Evolutionary conservation across 2,888 invertebrate species (phyloP).

Genomic region (Cantharis flavilabris): DNA sequence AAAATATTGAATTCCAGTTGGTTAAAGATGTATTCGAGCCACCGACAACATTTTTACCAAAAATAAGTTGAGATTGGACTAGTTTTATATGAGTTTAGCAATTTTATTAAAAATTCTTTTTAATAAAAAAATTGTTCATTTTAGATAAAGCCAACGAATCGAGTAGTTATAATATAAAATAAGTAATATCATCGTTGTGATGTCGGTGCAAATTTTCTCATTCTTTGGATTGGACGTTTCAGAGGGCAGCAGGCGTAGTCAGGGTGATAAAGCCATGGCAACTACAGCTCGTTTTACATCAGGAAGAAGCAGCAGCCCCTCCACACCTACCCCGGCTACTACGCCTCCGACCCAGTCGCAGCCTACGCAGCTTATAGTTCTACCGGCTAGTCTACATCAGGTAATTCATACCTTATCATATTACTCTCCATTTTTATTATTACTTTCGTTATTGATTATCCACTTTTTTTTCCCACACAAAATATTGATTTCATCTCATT

Average conservation of each 20-base stretch:
- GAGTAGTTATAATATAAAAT: constrained; percentile 8
- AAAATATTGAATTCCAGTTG: neutral
- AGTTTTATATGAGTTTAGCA: neutral
- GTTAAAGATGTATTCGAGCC: neutral
- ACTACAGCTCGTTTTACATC: constrained; percentile 64
- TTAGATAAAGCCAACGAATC: neutral
- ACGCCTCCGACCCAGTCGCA: constrained; percentile 54
- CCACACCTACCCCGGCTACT: constrained; percentile 53
- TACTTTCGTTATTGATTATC: constrained; percentile 30
- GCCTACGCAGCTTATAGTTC: constrained; percentile 56
- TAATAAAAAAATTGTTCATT: neutral
- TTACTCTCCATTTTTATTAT: constrained; percentile 22
- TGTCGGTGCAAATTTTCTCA: neutral
- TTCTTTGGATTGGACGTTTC: constrained; percentile 43
- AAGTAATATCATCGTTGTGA: neutral
- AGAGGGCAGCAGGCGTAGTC: constrained; percentile 53
- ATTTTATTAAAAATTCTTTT: neutral
- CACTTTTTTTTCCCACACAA: constrained; percentile 5
- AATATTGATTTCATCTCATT: constrained; percentile 27
- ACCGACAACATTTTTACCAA: neutral
- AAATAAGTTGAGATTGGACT: neutral
- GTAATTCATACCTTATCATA: constrained; percentile 41
- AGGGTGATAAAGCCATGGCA: constrained; percentile 57
- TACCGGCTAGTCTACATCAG: constrained; percentile 58
- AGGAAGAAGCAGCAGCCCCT: constrained; percentile 59